Evolutionary conservation across 2,113 vertebrate genomes (phyloP), one percentile per base, ranked within the genome.

Genomic region (Girardinichthys multiradiatus): DNA sequence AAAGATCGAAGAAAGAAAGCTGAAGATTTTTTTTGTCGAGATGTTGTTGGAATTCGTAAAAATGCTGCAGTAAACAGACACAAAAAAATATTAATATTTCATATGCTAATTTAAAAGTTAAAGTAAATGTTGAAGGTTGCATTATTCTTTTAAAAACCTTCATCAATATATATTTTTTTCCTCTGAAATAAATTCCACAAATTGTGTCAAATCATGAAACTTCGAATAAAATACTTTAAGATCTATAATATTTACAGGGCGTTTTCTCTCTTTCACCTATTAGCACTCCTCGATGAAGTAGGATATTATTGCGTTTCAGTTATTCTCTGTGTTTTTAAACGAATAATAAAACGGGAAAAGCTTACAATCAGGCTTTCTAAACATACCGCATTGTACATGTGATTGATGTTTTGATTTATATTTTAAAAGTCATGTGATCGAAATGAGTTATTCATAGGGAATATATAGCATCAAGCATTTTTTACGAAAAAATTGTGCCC

Each of bases 1-100:
- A 91, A 90, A 86, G 92, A 79, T 86, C 70, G 77, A 51, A 92
- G 88, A 68, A 57, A 68, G 83, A 76, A 71, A 51, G 1, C 15
- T 87, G 48, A 77, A 86, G 45, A 35, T 35, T 35, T 11, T 19
- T 64, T 15, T 29, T 59, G 57, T 63, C 42, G 11, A 1, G 29
- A 30, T 45, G 21, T 63, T 57, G 28, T 57, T 30, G 48, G 27
- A 70, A 54, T 35, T 14, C n/a, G 57, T 51, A 33, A 48, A 74
- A 60, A 39, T 19, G 42, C 42, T 45, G 15, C 42, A 6, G 42
- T 7, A 45, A 45, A 19, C 17, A 45, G 2, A 42, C 0, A 17
- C 17, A 4, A 19, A 45, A 45, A 45, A 1, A 5, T 4, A 45
- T 45, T 4, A 19, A 19, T 45, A 45, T 45, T 45, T 45, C 4